These are phyloP conservation scores for Microplitis mediator DNA, from an alignment of 1,140 invertebrate species.

Conservation along the genomic window DNA sequence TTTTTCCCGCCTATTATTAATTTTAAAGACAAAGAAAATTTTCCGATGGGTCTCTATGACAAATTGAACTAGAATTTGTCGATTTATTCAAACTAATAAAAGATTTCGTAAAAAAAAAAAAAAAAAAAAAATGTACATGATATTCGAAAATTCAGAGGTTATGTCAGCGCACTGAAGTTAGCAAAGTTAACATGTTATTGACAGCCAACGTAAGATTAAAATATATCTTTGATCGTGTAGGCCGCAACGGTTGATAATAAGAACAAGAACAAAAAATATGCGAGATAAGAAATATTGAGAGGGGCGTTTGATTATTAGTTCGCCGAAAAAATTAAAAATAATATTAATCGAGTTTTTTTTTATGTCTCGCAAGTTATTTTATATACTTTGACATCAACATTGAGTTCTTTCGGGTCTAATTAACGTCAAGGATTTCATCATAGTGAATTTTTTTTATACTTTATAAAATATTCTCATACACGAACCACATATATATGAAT, in stretches of 20 bases:
- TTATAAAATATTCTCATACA: neutral
- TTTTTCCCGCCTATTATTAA: no score
- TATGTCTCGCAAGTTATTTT: neutral
- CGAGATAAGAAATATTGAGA: slow-evolving; percentile 12
- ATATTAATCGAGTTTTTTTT: neutral
- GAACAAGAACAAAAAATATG: neutral
- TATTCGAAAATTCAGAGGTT: no score
- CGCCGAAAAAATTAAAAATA: neutral
- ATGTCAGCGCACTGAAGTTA: no score
- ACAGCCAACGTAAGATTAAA: neutral
- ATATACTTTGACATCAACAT: slow-evolving; percentile 8
- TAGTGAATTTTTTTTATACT: neutral
- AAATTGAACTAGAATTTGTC: no score
- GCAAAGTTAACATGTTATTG: neutral
- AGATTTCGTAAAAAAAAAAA: no score
- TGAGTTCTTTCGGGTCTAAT: slow-evolving; percentile 22
- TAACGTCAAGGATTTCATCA: slow-evolving; percentile 18
- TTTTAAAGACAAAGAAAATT: no score
- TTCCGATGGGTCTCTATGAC: no score
- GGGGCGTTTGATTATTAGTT: slow-evolving; percentile 12
- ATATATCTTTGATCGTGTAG: neutral
- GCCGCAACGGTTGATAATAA: neutral
- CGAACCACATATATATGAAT: neutral
- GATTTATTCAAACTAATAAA: no score
- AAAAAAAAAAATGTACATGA: no score